phyloP scores from a whole-genome alignment of 64 coral and sea anemone species.

The Catalaphyllia jardinei region DNA sequence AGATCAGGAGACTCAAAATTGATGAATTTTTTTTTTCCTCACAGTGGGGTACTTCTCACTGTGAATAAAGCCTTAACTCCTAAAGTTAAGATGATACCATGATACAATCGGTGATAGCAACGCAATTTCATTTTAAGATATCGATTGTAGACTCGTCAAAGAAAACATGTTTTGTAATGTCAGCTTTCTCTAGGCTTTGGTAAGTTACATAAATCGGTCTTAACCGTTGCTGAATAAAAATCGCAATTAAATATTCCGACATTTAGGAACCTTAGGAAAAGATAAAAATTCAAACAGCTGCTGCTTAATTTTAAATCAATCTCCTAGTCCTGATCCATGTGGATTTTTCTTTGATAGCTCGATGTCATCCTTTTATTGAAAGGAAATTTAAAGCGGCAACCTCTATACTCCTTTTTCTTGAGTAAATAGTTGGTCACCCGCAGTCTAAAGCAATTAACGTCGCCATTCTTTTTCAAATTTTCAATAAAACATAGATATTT shows the following conservation, averaged over 20 bases:
- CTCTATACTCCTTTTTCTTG: neutral
- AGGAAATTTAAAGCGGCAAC: neutral
- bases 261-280: no score
- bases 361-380: neutral
- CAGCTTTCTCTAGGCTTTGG: neutral
- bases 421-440: neutral
- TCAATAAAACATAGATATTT: neutral
- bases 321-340: neutral
- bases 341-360: neutral
- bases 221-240: neutral
- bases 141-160: neutral
- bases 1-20: constrained; percentile 1
- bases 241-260: neutral
- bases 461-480: neutral
- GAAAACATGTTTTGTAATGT: neutral
- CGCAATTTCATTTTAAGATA: neutral
- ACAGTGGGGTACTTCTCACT: neutral
- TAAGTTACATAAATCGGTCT: no score
- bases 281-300: neutral
- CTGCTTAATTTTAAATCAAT: no score
- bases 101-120: neutral
- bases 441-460: neutral
- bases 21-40: constrained; percentile 6
- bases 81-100: neutral
- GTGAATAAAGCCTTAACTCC: neutral